Percentiles rank a stretch among this genome's conserved stretches.
phyloP scores from a whole-genome alignment of 1,140 invertebrate species.

The Drosophila tropicalis region DNA sequence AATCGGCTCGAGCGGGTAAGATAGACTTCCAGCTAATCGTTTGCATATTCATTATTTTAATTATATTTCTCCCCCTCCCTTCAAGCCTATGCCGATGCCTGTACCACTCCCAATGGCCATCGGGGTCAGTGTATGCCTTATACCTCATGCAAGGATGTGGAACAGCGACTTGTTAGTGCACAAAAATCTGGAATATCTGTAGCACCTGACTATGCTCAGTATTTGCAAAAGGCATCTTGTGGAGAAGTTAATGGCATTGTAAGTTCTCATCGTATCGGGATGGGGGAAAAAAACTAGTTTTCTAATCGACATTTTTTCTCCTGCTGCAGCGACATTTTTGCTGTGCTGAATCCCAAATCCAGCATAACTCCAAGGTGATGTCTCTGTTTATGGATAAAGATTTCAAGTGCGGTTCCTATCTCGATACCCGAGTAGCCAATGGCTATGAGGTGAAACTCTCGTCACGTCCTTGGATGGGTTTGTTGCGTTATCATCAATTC shows the following conservation, averaged over 20 bases:
- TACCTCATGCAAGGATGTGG: conserved; percentile 61
- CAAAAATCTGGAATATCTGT: conserved; percentile 35
- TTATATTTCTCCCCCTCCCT: conserved; percentile 24
- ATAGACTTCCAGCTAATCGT: conserved; percentile 32
- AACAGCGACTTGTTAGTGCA: conserved; percentile 39
- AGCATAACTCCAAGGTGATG: conserved; percentile 72
- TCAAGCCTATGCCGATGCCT: conserved; percentile 59
- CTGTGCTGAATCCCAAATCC: conserved; percentile 53
- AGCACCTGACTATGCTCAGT: conserved; percentile 47
- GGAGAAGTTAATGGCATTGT: conserved; percentile 61
- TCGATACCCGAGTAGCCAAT: conserved; percentile 70
- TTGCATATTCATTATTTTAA: conserved; percentile 29
- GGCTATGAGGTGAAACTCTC: conserved; percentile 83
- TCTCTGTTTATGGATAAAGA: conserved; percentile 38
- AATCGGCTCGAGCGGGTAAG: conserved; percentile 54
- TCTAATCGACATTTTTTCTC: neutral
- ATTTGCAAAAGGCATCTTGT: conserved; percentile 53
- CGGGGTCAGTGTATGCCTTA: conserved; percentile 57
- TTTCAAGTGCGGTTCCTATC: conserved; percentile 61
- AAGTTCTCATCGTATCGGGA: conserved; percentile 1
- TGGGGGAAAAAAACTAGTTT: neutral
- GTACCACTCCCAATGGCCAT: conserved; percentile 52
- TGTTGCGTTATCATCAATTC: conserved; percentile 82
- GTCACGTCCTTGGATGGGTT: conserved; percentile 85
- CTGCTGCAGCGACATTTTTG: conserved; percentile 61